Evolutionary conservation across 2,888 invertebrate species (phyloP).

Genomic region (Gastrophysa polygoni): DNA sequence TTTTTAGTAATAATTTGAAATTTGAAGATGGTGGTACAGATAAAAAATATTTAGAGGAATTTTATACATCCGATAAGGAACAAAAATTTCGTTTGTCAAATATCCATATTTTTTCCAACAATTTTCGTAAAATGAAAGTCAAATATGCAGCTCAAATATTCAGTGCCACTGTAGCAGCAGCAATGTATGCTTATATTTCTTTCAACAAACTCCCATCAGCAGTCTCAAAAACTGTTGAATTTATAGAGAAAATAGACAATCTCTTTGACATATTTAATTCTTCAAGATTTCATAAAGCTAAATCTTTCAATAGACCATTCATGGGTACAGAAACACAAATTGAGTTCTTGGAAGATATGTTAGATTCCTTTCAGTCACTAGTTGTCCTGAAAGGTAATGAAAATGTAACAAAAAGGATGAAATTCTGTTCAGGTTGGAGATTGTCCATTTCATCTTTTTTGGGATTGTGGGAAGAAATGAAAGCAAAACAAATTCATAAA

Average conservation of each 20-base stretch:
- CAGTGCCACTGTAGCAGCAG: constrained; percentile 7
- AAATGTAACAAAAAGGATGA: constrained; percentile 20
- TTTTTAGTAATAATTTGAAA: constrained; percentile 9
- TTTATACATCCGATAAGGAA: constrained; percentile 16
- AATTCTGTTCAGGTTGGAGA: constrained; percentile 24
- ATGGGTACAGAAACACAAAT: constrained; percentile 2
- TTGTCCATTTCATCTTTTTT: constrained; percentile 18
- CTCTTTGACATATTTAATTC: constrained; percentile 41
- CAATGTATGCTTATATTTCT: neutral
- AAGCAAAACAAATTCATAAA: constrained; percentile 15
- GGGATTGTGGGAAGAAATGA: constrained; percentile 21
- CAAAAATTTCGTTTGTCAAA: constrained; percentile 4
- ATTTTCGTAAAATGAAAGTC: constrained; percentile 8
- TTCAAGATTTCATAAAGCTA: neutral
- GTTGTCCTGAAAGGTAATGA: too few species aligned
- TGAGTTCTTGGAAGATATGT: neutral
- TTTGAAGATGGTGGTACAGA: neutral
- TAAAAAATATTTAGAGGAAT: constrained; percentile 9
- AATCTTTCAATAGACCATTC: constrained; percentile 10
- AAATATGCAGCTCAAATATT: constrained; percentile 13
- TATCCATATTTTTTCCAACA: too few species aligned
- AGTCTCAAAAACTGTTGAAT: constrained; percentile 29
- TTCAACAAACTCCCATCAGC: constrained; percentile 11
- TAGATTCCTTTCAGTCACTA: too few species aligned
- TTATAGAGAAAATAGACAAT: constrained; percentile 36